Base-by-base conservation (phyloP, 2,888 invertebrate genomes). In the Tribolium freemani region DNA sequence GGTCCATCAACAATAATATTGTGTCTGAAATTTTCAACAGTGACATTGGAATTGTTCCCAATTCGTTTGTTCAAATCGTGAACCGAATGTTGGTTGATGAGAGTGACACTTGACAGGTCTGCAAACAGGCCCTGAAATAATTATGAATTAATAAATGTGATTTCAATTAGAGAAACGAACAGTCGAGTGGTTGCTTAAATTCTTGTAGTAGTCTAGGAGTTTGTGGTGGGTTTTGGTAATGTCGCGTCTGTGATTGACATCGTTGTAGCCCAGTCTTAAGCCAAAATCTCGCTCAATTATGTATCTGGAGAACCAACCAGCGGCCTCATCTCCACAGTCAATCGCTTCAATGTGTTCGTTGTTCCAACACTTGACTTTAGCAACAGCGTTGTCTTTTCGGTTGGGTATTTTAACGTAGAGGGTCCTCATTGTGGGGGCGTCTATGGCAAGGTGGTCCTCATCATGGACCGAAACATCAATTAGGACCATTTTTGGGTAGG, bases 281-380 rank as follows among this genome's bases (percentile, higher is more conserved):
- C 85, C 86, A 3, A 76, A 69, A 60, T 82, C 81, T 60, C 79
- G 79, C 54, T 80, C 82, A n/a, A 82, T 73, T 48, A 86, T 80
- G 64, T 85, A 88, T 79, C 84, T 85, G 2, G 90, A 89, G 73
- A 93, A 83, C 92, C 92, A 93, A 53, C 86, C 82, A 0, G 90
- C 88, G 1, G 89, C 90, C 73, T 88, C 88, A 44, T 90, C 88
- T 0, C 92, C 92, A 84, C 92, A 92, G 83, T 93, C 92, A 68
- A 89, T 81, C 45, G 89, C 88, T 53, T 86, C 81, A 0, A 90
- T 83, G 70, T 86, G 85, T 68, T 86, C 87, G 9, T 64, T 53
- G 5, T 51, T 6, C 74, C 71, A 74, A 30, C 63, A 81, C 82
- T 75, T 80, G 16, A 83, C 71, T n/a, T 73, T 72, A 3, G 70